Conservation (phyloP, 2,113 vertebrate genomes). For the Onychostoma macrolepis region DNA sequence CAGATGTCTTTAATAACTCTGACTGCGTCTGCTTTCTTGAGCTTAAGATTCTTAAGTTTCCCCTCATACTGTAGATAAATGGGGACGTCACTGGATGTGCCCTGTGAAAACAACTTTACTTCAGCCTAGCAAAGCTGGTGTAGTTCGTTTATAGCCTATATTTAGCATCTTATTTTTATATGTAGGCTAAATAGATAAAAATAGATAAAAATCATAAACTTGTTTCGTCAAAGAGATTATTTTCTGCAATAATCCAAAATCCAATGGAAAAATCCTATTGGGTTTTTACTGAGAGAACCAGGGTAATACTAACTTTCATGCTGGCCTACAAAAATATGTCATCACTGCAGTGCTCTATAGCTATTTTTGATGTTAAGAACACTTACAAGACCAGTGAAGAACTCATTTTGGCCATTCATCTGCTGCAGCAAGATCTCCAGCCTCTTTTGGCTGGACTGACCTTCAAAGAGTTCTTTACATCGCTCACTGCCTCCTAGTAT, state of each 20-base stretch:
- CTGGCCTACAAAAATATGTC: not conserved
- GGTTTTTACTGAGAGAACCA: too few species aligned
- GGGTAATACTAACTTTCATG: not conserved
- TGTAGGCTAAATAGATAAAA: not conserved
- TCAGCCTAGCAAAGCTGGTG: not conserved
- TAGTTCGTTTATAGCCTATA: not conserved
- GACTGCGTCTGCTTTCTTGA: conserved; percentile 72
- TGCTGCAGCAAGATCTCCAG: conserved; percentile 77
- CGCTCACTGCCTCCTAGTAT: conserved; percentile 65
- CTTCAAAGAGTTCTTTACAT: conserved; percentile 68
- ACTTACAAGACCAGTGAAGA: conserved; percentile 72
- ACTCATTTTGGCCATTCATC: conserved; percentile 63
- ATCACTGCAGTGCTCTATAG: not conserved
- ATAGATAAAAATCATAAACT: too few species aligned
- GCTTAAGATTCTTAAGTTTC: conserved; percentile 73
- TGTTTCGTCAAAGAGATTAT: too few species aligned
- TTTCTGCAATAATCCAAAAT: too few species aligned
- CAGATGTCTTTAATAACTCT: conserved; percentile 73
- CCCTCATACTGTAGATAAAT: conserved; percentile 73
- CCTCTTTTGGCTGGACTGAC: conserved; percentile 74
- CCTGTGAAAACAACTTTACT: conserved; percentile 45
- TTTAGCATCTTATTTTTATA: not conserved
- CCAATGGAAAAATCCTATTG: too few species aligned
- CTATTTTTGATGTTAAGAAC: not conserved
- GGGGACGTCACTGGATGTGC: conserved; percentile 64